phyloP scores from a whole-genome alignment of 2,888 invertebrate species.

The Malacosoma neustria region DNA sequence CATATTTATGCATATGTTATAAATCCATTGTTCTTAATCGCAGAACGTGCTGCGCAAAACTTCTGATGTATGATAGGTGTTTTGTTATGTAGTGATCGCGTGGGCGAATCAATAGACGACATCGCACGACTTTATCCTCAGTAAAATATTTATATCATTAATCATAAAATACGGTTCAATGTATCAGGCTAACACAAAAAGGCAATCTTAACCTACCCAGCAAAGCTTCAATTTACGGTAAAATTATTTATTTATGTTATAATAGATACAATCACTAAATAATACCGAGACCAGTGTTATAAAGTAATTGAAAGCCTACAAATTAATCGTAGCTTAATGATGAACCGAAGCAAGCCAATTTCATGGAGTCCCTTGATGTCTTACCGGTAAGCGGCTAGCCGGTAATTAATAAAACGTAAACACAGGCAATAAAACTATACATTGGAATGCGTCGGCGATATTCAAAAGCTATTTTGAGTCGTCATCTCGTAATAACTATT shows the following conservation, averaged over 20 bases:
- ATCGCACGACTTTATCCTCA: slow-evolving; percentile 11
- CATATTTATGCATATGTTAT: slow-evolving; percentile 10
- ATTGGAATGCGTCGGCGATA: slow-evolving; percentile 58
- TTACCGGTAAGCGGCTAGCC: slow-evolving; percentile 21
- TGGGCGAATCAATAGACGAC: slow-evolving; percentile 38
- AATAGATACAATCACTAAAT: too few relatives aligned
- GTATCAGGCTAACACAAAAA: too few relatives aligned
- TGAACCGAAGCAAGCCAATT: slow-evolving; percentile 6
- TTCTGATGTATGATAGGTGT: slow-evolving; percentile 23
- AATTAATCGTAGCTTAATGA: slow-evolving; percentile 8
- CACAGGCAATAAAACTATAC: slow-evolving; percentile 55
- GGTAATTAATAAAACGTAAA: slow-evolving; percentile 60
- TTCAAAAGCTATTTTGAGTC: slow-evolving; percentile 59
- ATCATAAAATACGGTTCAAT: too few relatives aligned
- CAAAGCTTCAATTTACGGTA: too few relatives aligned
- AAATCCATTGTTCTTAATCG: slow-evolving; percentile 50
- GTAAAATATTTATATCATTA: too few relatives aligned
- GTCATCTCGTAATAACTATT: slow-evolving; percentile 70
- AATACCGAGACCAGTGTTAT: neutral
- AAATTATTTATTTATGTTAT: too few relatives aligned
- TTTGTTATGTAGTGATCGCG: slow-evolving; percentile 34
- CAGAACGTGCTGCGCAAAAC: slow-evolving; percentile 60
- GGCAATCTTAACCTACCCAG: too few relatives aligned
- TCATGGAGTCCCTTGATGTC: slow-evolving; percentile 21
- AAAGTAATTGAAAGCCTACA: neutral